Percentiles rank a stretch among this genome's conserved stretches.
These are phyloP conservation scores for Piaya cayana DNA, from an alignment of 2,113 vertebrate species.

Conservation along the genomic window DNA sequence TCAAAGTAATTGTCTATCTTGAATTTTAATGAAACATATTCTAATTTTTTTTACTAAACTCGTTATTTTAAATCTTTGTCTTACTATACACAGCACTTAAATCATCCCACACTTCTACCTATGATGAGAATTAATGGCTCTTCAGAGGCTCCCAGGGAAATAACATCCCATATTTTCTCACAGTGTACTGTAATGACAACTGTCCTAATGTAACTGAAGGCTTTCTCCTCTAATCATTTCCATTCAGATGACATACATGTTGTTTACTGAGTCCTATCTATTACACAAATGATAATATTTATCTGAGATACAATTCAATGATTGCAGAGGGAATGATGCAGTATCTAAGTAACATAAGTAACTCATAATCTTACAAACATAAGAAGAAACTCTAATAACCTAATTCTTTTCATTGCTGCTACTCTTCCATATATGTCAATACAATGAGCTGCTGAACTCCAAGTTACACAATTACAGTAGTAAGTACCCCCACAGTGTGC, in stretches of 20 bases:
- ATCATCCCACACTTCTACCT: neutral
- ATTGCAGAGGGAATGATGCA: neutral
- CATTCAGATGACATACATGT: neutral
- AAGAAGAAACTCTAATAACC: neutral
- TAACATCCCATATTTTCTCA: conserved; percentile 3
- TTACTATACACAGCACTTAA: neutral
- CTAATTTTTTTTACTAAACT: neutral
- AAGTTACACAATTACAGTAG: neutral
- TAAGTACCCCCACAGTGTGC: neutral
- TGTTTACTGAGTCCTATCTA: neutral
- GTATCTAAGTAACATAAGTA: neutral
- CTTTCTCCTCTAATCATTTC: conserved; percentile 2
- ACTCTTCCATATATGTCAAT: neutral
- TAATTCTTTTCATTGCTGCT: neutral
- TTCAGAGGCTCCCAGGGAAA: neutral
- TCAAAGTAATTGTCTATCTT: neutral
- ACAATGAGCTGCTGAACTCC: neutral
- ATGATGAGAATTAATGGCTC: neutral
- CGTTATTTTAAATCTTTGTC: neutral
- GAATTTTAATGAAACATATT: neutral
- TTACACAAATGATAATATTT: neutral
- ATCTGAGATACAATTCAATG: neutral
- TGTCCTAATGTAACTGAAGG: neutral
- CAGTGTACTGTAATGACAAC: neutral
- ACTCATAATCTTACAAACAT: neutral